These are phyloP conservation scores for Dufourea novaeangliae DNA, from an alignment of 1,140 invertebrate genomes.

Conservation along the genomic window DNA sequence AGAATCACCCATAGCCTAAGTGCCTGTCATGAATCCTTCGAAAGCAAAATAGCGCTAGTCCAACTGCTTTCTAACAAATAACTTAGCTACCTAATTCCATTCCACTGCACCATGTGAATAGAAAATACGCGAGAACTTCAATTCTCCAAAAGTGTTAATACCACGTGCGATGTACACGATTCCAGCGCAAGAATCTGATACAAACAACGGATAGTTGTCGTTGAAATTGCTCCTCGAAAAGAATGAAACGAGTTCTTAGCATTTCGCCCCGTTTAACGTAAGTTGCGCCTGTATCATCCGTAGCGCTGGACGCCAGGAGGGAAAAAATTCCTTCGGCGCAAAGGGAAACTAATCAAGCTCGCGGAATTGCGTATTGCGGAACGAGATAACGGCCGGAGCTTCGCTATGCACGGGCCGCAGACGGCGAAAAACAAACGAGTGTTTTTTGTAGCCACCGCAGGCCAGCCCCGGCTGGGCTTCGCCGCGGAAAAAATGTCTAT, in stretches of 20 bases:
- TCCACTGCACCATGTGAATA: too few species aligned
- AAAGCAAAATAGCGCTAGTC: too few species aligned
- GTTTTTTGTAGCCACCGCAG: constrained; percentile 46
- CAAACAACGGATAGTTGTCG: neutral
- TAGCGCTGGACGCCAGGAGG: neutral
- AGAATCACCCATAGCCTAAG: too few species aligned
- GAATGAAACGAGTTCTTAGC: constrained; percentile 4
- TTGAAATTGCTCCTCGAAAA: constrained; percentile 3
- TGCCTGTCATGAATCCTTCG: too few species aligned
- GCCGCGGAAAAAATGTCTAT: neutral
- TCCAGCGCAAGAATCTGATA: too few species aligned
- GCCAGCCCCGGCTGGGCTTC: neutral
- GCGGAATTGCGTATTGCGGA: constrained; percentile 45
- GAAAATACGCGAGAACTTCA: too few species aligned
- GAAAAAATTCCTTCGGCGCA: constrained; percentile 30
- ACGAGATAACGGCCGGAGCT: constrained; percentile 47
- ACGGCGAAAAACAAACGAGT: constrained; percentile 60
- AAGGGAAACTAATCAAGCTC: constrained; percentile 63
- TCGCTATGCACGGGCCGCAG: constrained; percentile 36
- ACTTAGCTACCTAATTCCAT: too few species aligned
- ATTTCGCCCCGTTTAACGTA: constrained; percentile 36
- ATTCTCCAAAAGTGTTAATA: too few species aligned
- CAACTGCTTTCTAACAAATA: too few species aligned
- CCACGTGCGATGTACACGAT: too few species aligned
- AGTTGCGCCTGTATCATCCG: neutral